These are phyloP conservation scores for Pristionchus entomophagus DNA, from an alignment of 2,888 invertebrate species.

Conservation along the genomic window DNA sequence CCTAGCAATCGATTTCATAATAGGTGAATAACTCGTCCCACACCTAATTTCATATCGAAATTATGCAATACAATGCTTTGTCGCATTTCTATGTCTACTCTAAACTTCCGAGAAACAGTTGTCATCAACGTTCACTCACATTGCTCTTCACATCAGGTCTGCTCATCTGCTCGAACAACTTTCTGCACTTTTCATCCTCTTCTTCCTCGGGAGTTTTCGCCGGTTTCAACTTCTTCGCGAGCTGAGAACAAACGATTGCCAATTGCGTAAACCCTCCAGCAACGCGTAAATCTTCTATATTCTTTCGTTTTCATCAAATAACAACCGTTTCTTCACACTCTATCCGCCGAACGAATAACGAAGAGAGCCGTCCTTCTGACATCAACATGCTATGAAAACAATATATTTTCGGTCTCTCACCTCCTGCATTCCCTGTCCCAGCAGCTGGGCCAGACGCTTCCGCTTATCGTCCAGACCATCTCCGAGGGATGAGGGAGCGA, in stretches of 20 bases:
- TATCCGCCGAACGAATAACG: no score
- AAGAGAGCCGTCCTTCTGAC: no score
- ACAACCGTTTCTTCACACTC: no score
- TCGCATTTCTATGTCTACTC: no score
- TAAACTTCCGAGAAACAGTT: no score
- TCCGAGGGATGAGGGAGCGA: neutral
- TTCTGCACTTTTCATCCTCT: constrained; percentile 29
- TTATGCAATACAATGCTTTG: no score
- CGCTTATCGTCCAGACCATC: neutral
- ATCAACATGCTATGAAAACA: neutral
- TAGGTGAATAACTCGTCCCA: no score
- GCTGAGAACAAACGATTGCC: neutral
- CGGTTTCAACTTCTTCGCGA: neutral
- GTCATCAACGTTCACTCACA: neutral
- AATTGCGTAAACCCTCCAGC: no score
- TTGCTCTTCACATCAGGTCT: constrained; percentile 46
- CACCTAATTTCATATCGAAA: no score
- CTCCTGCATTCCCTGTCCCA: neutral
- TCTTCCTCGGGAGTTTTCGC: neutral
- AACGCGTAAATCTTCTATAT: no score
- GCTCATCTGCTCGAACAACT: constrained; percentile 43
- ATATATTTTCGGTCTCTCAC: neutral
- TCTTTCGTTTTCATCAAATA: no score
- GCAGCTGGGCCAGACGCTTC: neutral
- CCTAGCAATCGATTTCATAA: no score